A percentile compares a stretch with the other conserved stretches of the same genome.
Conservation (phyloP, 2,888 invertebrate genomes). For the Alviniconcha strummeri region DNA sequence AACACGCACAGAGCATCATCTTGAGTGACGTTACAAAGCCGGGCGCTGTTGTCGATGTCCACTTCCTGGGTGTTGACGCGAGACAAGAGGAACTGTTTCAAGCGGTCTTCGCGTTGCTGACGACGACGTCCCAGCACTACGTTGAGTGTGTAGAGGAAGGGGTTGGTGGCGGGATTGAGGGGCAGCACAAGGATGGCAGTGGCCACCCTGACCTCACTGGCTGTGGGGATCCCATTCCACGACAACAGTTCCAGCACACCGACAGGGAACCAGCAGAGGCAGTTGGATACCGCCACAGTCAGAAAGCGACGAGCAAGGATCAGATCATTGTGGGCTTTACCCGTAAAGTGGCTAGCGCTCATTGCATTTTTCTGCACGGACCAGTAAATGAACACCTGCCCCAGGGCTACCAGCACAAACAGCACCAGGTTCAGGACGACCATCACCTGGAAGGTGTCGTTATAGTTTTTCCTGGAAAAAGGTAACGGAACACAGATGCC, state of each 20-base stretch:
- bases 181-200: slow-evolving; percentile 1
- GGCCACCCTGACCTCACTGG: background rate
- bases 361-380: slow-evolving; percentile 38
- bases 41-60: background rate
- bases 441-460: slow-evolving; percentile 66
- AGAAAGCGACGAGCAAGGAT: background rate
- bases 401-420: slow-evolving; percentile 64
- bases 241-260: background rate
- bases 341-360: background rate
- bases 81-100: background rate
- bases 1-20: background rate
- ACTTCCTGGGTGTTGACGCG: background rate
- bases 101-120: background rate
- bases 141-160: slow-evolving; percentile 8
- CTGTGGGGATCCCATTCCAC: background rate
- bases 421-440: slow-evolving; percentile 63
- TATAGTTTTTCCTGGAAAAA: slow-evolving; percentile 64
- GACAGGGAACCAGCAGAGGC: background rate
- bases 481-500: slow-evolving; percentile 69
- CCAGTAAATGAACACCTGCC: slow-evolving; percentile 66
- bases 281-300: background rate
- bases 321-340: background rate
- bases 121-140: background rate
- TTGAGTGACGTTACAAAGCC: background rate
- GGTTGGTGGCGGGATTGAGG: slow-evolving; percentile 11